Conservation (phyloP, 2,888 invertebrate species). For the Argyresthia goedartella region DNA sequence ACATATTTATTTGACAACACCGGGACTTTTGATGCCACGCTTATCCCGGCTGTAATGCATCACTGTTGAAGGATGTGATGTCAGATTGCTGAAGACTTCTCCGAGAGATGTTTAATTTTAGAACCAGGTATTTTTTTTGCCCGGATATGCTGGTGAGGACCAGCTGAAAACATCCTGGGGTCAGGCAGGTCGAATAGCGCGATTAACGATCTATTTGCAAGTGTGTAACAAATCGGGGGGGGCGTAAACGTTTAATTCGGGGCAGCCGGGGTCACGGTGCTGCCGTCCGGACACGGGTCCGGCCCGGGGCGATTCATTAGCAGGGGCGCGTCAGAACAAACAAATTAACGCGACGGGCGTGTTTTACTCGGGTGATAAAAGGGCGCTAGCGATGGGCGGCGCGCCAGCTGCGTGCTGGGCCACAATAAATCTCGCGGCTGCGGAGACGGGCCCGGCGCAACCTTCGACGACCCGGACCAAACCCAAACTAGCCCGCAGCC, state of each 20-base stretch:
- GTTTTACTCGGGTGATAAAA: constrained; percentile 65
- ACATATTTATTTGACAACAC: constrained; percentile 20
- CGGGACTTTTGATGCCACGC: background rate
- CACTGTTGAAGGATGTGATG: constrained; percentile 1
- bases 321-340: constrained; percentile 63
- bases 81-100: background rate
- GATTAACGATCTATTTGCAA: constrained; percentile 60
- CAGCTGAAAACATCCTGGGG: constrained; percentile 7
- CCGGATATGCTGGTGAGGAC: too few relatives aligned
- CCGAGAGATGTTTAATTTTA: too few relatives aligned
- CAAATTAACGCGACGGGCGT: constrained; percentile 65
- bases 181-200: constrained; percentile 26
- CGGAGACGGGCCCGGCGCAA: background rate
- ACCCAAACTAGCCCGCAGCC: too few relatives aligned
- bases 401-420: constrained; percentile 52
- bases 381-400: constrained; percentile 38
- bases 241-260: constrained; percentile 57
- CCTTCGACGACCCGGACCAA: too few relatives aligned
- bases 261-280: constrained; percentile 28
- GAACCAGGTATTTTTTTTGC: background rate
- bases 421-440: constrained; percentile 5
- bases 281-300: constrained; percentile 43
- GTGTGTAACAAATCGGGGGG: constrained; percentile 45
- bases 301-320: constrained; percentile 66
- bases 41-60: background rate